phyloP scores from a whole-genome alignment of 2,797 vertebrate species.

The Moxostoma hubbsi region DNA sequence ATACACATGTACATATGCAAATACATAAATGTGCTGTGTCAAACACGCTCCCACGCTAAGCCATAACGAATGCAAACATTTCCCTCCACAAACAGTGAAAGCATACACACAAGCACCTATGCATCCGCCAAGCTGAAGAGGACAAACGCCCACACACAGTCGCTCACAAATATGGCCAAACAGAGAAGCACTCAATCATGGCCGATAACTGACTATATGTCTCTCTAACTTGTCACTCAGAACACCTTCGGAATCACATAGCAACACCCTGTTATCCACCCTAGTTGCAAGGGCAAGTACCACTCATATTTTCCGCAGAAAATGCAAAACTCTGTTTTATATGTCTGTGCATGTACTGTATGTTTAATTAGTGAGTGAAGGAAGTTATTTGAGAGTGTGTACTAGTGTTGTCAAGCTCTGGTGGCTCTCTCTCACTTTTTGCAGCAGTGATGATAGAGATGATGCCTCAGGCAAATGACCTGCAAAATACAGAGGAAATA shows the following conservation, averaged over 20 bases:
- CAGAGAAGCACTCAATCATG: background rate
- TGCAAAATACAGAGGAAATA: background rate
- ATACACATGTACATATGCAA: conserved; percentile 23
- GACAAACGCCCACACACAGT: conserved; percentile 36
- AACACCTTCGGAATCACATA: background rate
- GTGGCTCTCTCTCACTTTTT: conserved; percentile 14
- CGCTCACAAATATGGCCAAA: conserved; percentile 22
- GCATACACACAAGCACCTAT: conserved; percentile 15
- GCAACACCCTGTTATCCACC: background rate
- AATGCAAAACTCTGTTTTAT: background rate
- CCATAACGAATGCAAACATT: conserved; percentile 37
- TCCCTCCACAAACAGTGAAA: conserved; percentile 29
- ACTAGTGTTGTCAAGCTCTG: conserved; percentile 38
- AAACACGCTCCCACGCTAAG: conserved; percentile 28
- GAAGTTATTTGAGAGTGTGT: conserved; percentile 41
- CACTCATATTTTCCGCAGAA: background rate
- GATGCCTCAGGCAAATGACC: conserved; percentile 14
- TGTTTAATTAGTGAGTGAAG: conserved; percentile 33
- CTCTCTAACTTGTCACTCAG: background rate
- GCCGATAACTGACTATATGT: no score
- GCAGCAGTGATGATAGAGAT: background rate
- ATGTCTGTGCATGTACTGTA: conserved; percentile 30
- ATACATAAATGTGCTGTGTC: conserved; percentile 20
- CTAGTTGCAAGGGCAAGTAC: background rate
- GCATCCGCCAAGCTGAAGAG: background rate